Evolutionary conservation across 2,113 vertebrate species (phyloP).

Genomic region (Gambusia holbrooki): DNA sequence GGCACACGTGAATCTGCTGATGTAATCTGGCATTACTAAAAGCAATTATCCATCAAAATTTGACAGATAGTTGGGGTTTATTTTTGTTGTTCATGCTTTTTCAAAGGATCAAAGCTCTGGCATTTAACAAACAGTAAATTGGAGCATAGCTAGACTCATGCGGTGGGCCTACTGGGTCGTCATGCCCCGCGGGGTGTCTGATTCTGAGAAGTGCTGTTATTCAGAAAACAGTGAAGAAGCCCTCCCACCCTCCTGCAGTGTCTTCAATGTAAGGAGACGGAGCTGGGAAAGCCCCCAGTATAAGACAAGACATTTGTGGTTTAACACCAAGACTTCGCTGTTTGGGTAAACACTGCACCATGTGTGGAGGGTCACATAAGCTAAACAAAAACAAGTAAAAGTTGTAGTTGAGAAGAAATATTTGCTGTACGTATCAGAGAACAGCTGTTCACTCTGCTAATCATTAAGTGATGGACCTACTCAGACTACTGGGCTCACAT

Average conservation of each 20-base stretch:
- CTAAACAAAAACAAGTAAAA: conserved; percentile 40
- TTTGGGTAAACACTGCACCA: conserved; percentile 51
- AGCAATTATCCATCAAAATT: conserved; percentile 37
- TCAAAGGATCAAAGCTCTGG: conserved; percentile 48
- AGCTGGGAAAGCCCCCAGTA: conserved; percentile 51
- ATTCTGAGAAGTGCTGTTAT: conserved; percentile 55
- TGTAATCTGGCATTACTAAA: conserved; percentile 2
- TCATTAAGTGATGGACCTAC: conserved; percentile 28
- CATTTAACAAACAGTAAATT: conserved; percentile 64
- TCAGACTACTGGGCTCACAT: conserved; percentile 42
- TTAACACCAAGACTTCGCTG: conserved; percentile 36
- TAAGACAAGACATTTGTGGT: conserved; percentile 44
- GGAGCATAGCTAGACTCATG: conserved; percentile 47
- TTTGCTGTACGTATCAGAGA: conserved; percentile 34
- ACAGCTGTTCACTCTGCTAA: conserved; percentile 21
- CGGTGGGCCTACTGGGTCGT: conserved; percentile 47
- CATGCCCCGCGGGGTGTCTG: conserved; percentile 64
- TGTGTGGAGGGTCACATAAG: conserved; percentile 13
- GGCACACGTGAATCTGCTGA: not conserved
- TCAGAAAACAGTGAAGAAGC: conserved; percentile 35
- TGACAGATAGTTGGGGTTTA: conserved; percentile 39
- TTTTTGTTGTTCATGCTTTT: conserved; percentile 50
- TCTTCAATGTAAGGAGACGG: conserved; percentile 15
- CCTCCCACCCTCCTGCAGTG: conserved; percentile 54
- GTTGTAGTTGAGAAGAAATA: conserved; percentile 37